Conservation (phyloP, 2,113 vertebrate species). For the Channa argus region DNA sequence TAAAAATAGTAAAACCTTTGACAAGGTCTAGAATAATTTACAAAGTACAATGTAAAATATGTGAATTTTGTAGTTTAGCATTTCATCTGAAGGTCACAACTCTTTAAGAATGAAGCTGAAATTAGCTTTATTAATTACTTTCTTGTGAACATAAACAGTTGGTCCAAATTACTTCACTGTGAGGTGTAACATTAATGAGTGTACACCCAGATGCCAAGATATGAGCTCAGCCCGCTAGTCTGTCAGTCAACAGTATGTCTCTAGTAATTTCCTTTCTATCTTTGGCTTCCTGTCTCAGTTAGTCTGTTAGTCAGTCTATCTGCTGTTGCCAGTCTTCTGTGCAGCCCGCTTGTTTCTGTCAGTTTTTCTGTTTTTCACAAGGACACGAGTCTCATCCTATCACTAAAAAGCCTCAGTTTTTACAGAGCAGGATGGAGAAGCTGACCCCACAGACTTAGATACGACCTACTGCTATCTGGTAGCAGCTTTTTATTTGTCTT, state of each 20-base stretch:
- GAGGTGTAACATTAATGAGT: constrained; percentile 3
- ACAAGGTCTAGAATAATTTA: no score
- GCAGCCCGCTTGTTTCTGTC: no score
- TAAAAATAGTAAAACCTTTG: no score
- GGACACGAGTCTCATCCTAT: constrained; percentile 12
- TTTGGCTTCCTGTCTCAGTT: constrained; percentile 2
- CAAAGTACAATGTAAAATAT: no score
- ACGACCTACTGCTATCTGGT: constrained; percentile 47
- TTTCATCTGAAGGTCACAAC: neutral
- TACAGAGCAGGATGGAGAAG: constrained; percentile 15
- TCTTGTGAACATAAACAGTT: neutral
- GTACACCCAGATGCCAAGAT: neutral
- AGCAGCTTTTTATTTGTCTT: constrained; percentile 32
- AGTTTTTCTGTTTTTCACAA: constrained; percentile 24
- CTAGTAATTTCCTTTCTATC: constrained; percentile 22
- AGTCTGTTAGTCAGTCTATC: constrained; percentile 16
- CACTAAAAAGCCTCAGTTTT: constrained; percentile 38
- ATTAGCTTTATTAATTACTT: constrained; percentile 6
- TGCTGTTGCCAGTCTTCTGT: constrained; percentile 43
- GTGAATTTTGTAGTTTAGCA: neutral
- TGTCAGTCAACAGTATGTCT: neutral
- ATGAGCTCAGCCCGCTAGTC: constrained; percentile 1
- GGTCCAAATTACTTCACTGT: neutral
- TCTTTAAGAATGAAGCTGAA: neutral
- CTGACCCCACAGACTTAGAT: constrained; percentile 29